A percentile compares a stretch with the other conserved stretches of the same genome.
Conservation (phyloP, 2,797 vertebrate species). For the Hozukius guyotensis region DNA sequence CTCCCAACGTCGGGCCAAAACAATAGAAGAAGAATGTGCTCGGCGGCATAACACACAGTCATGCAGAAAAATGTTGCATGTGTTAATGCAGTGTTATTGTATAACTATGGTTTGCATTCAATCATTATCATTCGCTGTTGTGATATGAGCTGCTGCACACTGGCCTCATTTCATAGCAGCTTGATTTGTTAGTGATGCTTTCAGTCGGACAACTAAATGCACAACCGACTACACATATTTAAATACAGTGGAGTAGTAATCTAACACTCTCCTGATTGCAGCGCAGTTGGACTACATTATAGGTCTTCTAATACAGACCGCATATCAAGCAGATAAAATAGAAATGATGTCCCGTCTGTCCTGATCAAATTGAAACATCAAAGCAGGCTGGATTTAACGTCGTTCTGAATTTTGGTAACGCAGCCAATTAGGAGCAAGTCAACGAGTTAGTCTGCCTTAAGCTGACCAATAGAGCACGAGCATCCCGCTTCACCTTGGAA, state of each 20-base stretch:
- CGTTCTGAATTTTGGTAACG: constrained; percentile 56
- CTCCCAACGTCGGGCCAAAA: constrained; percentile 43
- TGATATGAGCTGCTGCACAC: constrained; percentile 18
- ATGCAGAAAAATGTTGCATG: constrained; percentile 18
- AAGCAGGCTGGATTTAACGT: constrained; percentile 49
- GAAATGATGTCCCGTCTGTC: constrained; percentile 47
- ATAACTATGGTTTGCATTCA: constrained; percentile 18
- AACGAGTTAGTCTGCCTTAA: constrained; percentile 55
- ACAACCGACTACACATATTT: constrained; percentile 37
- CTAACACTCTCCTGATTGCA: constrained; percentile 45
- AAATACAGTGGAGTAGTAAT: constrained; percentile 37
- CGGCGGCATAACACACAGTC: constrained; percentile 18
- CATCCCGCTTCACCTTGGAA: constrained; percentile 80
- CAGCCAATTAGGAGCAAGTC: constrained; percentile 70
- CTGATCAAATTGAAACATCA: constrained; percentile 64
- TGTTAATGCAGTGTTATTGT: constrained; percentile 20
- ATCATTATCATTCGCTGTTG: constrained; percentile 13
- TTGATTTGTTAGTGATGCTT: constrained; percentile 61
- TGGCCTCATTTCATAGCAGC: constrained; percentile 53
- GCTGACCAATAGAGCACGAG: constrained; percentile 73
- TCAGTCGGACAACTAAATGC: constrained; percentile 31
- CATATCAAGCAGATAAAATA: constrained; percentile 37
- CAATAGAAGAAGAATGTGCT: constrained; percentile 52
- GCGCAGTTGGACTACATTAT: constrained; percentile 20
- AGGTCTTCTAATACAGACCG: constrained; percentile 8